Evolutionary conservation across 1,140 invertebrate genomes (phyloP), one percentile per base, ranked within the genome.

Genomic region (Parapsyche elsis): DNA sequence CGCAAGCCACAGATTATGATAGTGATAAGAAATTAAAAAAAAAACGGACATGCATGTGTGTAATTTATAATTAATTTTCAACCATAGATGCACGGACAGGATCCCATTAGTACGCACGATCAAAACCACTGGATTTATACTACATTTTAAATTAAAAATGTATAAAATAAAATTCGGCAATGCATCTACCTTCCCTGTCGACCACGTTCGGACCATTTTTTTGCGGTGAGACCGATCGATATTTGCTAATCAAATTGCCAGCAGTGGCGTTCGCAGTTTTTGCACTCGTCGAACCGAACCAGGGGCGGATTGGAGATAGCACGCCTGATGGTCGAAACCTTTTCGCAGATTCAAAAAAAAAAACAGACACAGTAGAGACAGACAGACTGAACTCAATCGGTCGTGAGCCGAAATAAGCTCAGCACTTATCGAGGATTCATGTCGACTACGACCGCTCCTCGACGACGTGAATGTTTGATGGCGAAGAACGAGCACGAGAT

Each of bases 241-340:
- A 75, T 75, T 75, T 75, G 71, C 71, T 75, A 75, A 75, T 75
- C 71, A 75, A 75, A 75, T 75, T 49, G 71, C 71, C 71, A 44
- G 71, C 71, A 75, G 12, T 38, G 44, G 23, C 71, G 38, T 38
- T 12, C 49, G 49, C 49, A 75, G 71, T 53, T 75, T 75, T 75
- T 75, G 71, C 71, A n/a, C 2, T 26, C 24, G n/a, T 26, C 24
- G 26, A 45, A 30, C 19, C 38, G 38, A 16, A 12, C n/a, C 64
- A 73, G 71, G 21, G 71, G 19, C 19, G 61, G 21, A 53, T 53
- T 16, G 49, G 1, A 44, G 19, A 71, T 67, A 14, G 64, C 10
- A 24, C 24, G 12, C n/a, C 64, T 23, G 30, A 53, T 30, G 7
- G 71, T 49, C 24, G 71, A 53, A 24, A 75, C 14, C 71, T 16